A percentile compares a stretch with the other conserved stretches of the same genome.
phyloP scores from a whole-genome alignment of 1,140 invertebrate genomes.

The Trichonephila inaurata region DNA sequence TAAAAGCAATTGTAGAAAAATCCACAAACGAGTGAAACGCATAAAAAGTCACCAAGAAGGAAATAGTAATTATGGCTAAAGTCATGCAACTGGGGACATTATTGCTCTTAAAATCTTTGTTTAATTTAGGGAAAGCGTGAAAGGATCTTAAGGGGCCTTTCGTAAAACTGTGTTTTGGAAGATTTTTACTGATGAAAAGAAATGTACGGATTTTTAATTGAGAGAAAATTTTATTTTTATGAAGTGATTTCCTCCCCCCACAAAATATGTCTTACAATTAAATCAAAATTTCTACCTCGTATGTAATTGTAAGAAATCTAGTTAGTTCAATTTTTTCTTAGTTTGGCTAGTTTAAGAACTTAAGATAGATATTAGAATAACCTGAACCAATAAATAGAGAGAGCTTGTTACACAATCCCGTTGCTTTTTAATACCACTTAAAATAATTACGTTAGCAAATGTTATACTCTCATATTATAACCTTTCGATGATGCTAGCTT shows the following conservation, averaged over 20 bases:
- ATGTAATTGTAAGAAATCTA: no score
- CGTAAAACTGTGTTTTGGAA: constrained; percentile 2
- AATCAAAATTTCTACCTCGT: neutral
- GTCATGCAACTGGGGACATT: constrained; percentile 64
- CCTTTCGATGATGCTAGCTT: no score
- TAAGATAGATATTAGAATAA: no score
- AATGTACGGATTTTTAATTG: constrained; percentile 39
- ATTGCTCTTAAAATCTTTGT: constrained; percentile 15
- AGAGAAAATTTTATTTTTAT: constrained; percentile 13
- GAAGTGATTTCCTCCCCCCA: neutral
- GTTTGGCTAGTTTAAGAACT: no score
- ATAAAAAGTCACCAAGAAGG: constrained; percentile 3
- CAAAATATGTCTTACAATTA: neutral
- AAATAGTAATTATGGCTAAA: constrained; percentile 7
- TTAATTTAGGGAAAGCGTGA: constrained; percentile 54
- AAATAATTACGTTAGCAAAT: no score
- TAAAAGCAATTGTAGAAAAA: constrained; percentile 10
- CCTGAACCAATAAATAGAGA: no score
- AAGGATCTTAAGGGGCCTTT: neutral
- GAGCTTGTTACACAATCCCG: no score
- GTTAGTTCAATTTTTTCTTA: no score
- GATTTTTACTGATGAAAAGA: neutral
- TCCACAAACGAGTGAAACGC: neutral
- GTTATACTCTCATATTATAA: no score
- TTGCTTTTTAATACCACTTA: no score